Evolutionary conservation across 2,888 invertebrate species (phyloP).

Genomic region (Trachelus troglodyta): DNA sequence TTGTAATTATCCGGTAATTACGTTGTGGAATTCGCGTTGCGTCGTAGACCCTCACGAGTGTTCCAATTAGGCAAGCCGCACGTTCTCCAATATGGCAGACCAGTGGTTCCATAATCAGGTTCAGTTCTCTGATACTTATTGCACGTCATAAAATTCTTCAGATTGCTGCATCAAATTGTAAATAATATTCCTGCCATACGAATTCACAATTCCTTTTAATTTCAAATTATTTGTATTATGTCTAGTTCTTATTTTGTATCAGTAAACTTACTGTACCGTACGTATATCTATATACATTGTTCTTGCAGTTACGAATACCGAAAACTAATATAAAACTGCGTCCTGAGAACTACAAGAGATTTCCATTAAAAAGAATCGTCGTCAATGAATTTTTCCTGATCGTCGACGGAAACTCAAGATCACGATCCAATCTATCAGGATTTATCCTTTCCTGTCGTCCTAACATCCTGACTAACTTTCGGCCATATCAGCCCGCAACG

Average conservation of each 20-base stretch:
- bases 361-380: neutral
- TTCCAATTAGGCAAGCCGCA: slow-evolving; percentile 34
- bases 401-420: slow-evolving; percentile 36
- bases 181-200: neutral
- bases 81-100: slow-evolving; percentile 26
- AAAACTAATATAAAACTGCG: neutral
- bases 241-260: neutral
- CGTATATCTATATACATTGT: neutral
- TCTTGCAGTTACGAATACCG: neutral
- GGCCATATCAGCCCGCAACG: slow-evolving; percentile 53
- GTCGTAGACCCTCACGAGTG: slow-evolving; percentile 8
- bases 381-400: neutral
- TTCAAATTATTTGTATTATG: neutral
- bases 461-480: slow-evolving; percentile 41
- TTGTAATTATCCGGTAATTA: slow-evolving; percentile 35
- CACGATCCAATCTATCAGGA: slow-evolving; percentile 58
- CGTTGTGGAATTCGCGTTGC: slow-evolving; percentile 26
- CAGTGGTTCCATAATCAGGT: slow-evolving; percentile 22
- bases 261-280: neutral
- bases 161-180: neutral
- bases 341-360: neutral
- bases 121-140: slow-evolving; percentile 10
- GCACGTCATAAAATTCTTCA: slow-evolving; percentile 29
- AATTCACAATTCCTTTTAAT: neutral
- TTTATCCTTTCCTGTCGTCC: slow-evolving; percentile 57